Evolutionary conservation across 2,797 vertebrate species (phyloP).

Genomic region (Spinus pinus): DNA sequence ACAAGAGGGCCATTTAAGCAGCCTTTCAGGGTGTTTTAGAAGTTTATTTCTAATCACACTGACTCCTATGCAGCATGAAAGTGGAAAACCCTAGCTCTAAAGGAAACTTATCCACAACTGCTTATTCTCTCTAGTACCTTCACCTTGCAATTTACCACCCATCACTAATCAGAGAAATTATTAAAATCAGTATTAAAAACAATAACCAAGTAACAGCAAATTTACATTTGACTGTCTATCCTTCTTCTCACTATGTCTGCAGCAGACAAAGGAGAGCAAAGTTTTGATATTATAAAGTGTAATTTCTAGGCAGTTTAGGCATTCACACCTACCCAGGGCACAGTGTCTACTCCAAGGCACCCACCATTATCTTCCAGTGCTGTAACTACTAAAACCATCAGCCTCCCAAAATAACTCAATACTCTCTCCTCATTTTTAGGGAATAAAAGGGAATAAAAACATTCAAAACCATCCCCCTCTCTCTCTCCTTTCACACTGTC

Average conservation of each 20-base stretch:
- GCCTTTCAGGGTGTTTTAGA: neutral
- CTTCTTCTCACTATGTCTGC: neutral
- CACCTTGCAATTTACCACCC: neutral
- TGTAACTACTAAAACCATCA: neutral
- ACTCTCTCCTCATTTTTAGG: neutral
- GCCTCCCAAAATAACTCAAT: neutral
- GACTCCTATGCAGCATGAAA: accelerated
- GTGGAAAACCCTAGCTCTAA: accelerated
- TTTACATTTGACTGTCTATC: neutral
- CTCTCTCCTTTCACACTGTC: neutral
- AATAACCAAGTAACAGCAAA: neutral
- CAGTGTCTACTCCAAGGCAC: neutral
- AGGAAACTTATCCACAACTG: neutral
- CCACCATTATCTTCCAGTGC: neutral
- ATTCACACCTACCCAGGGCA: accelerated
- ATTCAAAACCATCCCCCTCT: neutral
- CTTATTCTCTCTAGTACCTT: neutral
- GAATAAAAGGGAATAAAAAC: neutral
- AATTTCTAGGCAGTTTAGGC: neutral
- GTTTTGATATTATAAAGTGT: neutral
- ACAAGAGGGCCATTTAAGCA: neutral
- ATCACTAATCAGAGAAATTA: neutral
- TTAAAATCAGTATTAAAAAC: neutral
- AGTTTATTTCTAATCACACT: neutral
- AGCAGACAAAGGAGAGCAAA: neutral